phyloP scores from a whole-genome alignment of 2,797 vertebrate species.

The Philypnodon macrostomus region DNA sequence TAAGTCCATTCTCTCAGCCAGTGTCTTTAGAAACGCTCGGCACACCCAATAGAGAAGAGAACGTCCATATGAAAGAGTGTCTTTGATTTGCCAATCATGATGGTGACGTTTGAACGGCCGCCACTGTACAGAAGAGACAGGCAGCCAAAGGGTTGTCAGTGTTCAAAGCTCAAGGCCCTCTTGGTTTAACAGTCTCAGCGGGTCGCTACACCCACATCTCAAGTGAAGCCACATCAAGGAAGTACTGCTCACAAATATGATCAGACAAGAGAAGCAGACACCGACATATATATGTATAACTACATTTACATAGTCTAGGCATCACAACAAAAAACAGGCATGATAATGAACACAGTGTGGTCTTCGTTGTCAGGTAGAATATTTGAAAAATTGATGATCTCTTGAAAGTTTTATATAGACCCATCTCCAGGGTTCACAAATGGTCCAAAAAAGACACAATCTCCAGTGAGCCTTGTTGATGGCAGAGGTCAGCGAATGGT shows the following conservation, averaged over 20 bases:
- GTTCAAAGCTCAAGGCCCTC: conserved; percentile 63
- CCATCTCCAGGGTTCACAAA: too few species aligned
- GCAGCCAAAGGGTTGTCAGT: conserved; percentile 56
- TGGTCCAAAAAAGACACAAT: too few species aligned
- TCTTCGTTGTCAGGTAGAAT: too few species aligned
- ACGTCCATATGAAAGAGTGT: conserved; percentile 45
- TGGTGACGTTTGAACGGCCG: conserved; percentile 64
- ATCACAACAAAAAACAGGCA: background rate
- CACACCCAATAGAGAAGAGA: conserved; percentile 47
- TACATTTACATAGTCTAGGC: conserved; percentile 8
- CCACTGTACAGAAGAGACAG: conserved; percentile 56
- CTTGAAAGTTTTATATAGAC: too few species aligned
- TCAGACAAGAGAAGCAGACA: conserved; percentile 15
- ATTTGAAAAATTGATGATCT: too few species aligned
- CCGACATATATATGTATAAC: conserved; percentile 9
- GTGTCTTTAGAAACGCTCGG: conserved; percentile 28
- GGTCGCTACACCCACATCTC: conserved; percentile 41
- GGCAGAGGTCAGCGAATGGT: too few species aligned
- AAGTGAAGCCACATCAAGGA: conserved; percentile 49
- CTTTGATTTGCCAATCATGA: conserved; percentile 71
- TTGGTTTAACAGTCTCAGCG: conserved; percentile 53
- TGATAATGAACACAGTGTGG: background rate
- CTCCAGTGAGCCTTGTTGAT: too few species aligned
- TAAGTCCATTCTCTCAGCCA: conserved; percentile 11
- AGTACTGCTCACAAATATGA: conserved; percentile 30